Evolutionary conservation across 2,888 invertebrate species (phyloP), one percentile per base, ranked within the genome.

Genomic region (Lasioglossum zephyrum): DNA sequence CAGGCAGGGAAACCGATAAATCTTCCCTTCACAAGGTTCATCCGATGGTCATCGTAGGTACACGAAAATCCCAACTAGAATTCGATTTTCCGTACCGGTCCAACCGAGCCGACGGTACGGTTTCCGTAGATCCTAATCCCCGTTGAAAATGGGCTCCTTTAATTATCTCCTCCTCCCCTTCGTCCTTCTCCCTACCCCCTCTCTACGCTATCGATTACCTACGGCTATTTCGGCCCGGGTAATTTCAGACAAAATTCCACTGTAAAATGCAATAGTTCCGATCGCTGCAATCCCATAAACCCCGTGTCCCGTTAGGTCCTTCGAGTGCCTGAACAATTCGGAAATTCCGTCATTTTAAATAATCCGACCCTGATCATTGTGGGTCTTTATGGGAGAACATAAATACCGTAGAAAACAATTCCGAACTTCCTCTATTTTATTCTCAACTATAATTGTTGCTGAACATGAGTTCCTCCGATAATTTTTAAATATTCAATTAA

Each of bases 141-240:
- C 36, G 36, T 18, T 66, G 73, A 79, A 79, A 85, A 83, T 63
- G 44, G 36, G 31, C 44, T 49, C 63, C 36, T 83, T 83, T 79
- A 85, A 85, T 76, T 79, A 66, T 47, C 70, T 72, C 41, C 70
- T 70, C 53, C 69, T 18, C 18, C n/a, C 26, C n/a, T 26, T 69
- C 39, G 22, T 69, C 39, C 36, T 22, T 4, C 63, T 4, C 63
- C 76, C 26, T 3, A n/a, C 41, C 41, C 39, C 53, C 16, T 41
- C 41, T 31, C 36, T 39, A 4, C 16, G 63, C 57, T 85, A 85
- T 85, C 66, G 84, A 85, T 85, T 83, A 82, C 57, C 66, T 11
- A 72, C 72, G 16, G 63, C 44, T 26, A 44, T n/a, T 63, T 44
- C 75, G 26, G n/a, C 72, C 31, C 26, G 57, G 60, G n/a, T 49